Percentiles rank a stretch among this genome's conserved stretches.
phyloP scores from a whole-genome alignment of 1,140 invertebrate species.

The Mesaphorura yosii region DNA sequence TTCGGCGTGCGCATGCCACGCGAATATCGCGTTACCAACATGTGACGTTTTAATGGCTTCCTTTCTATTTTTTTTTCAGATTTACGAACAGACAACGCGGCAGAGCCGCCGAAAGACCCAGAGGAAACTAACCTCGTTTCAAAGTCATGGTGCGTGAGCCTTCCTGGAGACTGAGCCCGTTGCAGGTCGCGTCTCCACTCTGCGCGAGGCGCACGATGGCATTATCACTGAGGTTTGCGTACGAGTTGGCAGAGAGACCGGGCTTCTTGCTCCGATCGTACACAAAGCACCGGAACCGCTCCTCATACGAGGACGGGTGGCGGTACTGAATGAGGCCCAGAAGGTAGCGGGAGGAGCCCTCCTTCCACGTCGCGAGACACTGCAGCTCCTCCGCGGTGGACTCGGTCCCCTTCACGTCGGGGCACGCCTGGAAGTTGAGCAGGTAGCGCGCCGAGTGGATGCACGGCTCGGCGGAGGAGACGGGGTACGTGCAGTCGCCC shows the following conservation, averaged over 20 bases:
- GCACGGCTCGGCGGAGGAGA: conserved; percentile 65
- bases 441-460: conserved; percentile 66
- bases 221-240: conserved; percentile 21
- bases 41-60: too few species aligned
- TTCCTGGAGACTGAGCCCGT: conserved; percentile 46
- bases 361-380: conserved; percentile 41
- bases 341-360: conserved; percentile 40
- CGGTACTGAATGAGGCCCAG: conserved; percentile 38
- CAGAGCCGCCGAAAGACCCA: too few species aligned
- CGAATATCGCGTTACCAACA: too few species aligned
- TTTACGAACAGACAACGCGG: too few species aligned
- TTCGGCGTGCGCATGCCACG: too few species aligned
- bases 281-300: conserved; percentile 40
- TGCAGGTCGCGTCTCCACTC: conserved; percentile 69
- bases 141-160: conserved; percentile 54
- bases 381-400: conserved; percentile 40
- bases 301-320: conserved; percentile 37
- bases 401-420: conserved; percentile 66
- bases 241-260: neutral
- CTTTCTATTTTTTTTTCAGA: too few species aligned
- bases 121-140: conserved; percentile 48
- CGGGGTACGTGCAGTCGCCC: conserved; percentile 61
- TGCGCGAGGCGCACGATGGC: conserved; percentile 53
- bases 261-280: conserved; percentile 31
- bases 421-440: conserved; percentile 81